phyloP scores from a whole-genome alignment of 2,888 invertebrate species.

The Heliconius cydno region DNA sequence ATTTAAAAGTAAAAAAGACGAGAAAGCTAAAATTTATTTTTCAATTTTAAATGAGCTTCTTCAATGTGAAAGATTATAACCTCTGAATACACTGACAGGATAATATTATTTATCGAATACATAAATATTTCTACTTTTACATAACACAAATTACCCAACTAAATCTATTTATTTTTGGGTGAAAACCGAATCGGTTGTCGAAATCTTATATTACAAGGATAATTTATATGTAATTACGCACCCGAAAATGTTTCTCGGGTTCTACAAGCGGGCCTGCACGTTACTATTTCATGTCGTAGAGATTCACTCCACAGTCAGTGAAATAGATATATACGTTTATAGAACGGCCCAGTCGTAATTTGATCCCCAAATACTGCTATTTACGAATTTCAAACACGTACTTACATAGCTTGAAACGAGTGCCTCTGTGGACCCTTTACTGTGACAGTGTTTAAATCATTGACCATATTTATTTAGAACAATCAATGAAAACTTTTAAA shows the following conservation, averaged over 20 bases:
- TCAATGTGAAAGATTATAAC: no score
- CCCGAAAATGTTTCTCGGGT: constrained; percentile 49
- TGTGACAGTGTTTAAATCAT: constrained; percentile 69
- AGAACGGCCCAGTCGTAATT: constrained; percentile 46
- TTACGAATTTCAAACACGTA: constrained; percentile 57
- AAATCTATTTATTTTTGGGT: constrained; percentile 51
- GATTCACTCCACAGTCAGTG: constrained; percentile 50
- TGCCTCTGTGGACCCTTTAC: constrained; percentile 51
- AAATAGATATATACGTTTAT: constrained; percentile 15
- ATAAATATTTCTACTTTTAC: not conserved
- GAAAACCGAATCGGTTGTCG: constrained; percentile 50
- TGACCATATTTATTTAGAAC: not conserved
- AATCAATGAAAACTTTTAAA: not conserved
- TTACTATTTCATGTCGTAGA: constrained; percentile 51
- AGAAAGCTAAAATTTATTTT: no score
- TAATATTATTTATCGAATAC: no score
- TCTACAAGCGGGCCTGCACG: constrained; percentile 45
- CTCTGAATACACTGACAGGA: no score
- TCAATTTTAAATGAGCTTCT: no score
- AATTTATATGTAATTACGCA: constrained; percentile 51
- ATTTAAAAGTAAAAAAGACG: no score
- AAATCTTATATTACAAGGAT: constrained; percentile 49
- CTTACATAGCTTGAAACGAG: constrained; percentile 50
- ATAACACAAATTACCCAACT: constrained; percentile 11
- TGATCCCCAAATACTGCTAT: constrained; percentile 48